Evolutionary conservation across 1,140 invertebrate species (phyloP), one percentile per base, ranked within the genome.

Genomic region (Coelopa frigida): DNA sequence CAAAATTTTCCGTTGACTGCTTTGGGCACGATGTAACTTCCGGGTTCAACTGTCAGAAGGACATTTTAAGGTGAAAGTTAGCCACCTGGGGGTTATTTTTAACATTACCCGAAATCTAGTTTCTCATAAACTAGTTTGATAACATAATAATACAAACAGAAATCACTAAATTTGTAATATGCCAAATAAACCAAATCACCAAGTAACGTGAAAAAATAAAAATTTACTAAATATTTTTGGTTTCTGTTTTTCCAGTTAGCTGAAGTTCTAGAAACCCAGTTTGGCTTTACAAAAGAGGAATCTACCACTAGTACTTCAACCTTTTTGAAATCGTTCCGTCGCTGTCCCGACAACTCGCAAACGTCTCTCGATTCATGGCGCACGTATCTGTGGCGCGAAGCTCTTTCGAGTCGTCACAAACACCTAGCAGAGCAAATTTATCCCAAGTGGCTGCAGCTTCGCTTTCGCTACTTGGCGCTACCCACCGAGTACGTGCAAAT

Each of bases 311-410:
- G 78, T 53, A 81, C 81, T 31, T 68, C 77, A 24, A 76, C 71
- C 32, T 89, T 83, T 67, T 70, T 91, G 42, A 78, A 80, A 49
- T 74, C 80, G 31, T 89, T 89, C 66, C 76, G 87, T 53, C 79
- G 81, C 51, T 84, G 84, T 59, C 85, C 86, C 2, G 85, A 88
- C 55, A 85, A 87, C 62, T 70, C 76, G 38, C 70, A 77, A 23
- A 80, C 78, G 49, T 75, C 74, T 49, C 70, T 90, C 39, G 82
- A 89, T 54, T 74, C 75, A 35, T 91, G 87, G 87, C 77, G 86
- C 24, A 76, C 73, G 17, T 71, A 79, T 15, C 64, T 91, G 20
- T 92, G 87, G 87, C 76, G 68, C 17, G 78, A 84, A 59, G 84
- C 83, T 10, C 70, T 92, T 24, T 83, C 82, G n/a, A 76, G 82